Conservation (phyloP, 2,113 vertebrate species). For the Chunga burmeisteri region DNA sequence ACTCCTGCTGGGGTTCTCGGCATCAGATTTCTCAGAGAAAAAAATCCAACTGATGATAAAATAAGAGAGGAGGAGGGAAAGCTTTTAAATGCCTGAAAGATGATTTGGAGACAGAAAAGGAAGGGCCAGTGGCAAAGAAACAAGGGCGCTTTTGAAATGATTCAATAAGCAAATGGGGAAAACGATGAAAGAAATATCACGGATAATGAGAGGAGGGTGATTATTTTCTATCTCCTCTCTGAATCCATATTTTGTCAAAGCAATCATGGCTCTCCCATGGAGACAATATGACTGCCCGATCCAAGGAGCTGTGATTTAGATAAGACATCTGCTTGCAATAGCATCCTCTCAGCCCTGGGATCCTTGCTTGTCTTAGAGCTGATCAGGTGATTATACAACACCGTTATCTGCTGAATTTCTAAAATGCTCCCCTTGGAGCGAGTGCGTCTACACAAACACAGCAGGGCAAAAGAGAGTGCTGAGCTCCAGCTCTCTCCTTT, state of each 20-base stretch:
- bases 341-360: neutral
- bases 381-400: rapidly evolving
- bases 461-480: neutral
- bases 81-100: slow-evolving; percentile 4
- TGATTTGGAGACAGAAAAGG: slow-evolving; percentile 18
- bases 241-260: slow-evolving; percentile 12
- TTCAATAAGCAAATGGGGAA: neutral
- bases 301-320: neutral
- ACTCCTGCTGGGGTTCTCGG: neutral
- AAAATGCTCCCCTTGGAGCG: neutral
- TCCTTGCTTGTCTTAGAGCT: neutral
- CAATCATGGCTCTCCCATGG: neutral
- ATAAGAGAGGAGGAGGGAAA: slow-evolving; percentile 1
- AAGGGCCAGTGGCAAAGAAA: slow-evolving; percentile 18
- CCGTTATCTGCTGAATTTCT: neutral
- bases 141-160: neutral
- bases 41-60: neutral
- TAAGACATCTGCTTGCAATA: neutral
- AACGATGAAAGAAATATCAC: slow-evolving; percentile 15
- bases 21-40: neutral
- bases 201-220: neutral
- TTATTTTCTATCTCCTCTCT: neutral
- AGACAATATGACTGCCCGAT: neutral
- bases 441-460: neutral
- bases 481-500: neutral